phyloP scores from a whole-genome alignment of 2,888 invertebrate genomes.

The Exocentrus adspersus region DNA sequence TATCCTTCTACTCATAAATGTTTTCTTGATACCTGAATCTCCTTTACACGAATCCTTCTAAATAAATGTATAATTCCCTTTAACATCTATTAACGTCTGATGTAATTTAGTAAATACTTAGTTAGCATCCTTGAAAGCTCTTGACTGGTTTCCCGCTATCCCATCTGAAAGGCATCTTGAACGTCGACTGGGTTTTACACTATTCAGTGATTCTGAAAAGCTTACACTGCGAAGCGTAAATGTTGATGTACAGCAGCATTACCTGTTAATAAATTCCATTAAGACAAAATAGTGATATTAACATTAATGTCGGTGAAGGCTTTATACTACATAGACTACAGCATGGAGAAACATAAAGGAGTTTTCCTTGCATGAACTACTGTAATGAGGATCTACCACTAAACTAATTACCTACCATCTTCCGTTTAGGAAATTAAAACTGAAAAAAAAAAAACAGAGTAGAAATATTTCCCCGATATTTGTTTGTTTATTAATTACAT shows the following conservation, averaged over 20 bases:
- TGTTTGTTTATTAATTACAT: too few species aligned
- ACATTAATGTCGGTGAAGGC: not conserved
- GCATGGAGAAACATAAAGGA: not conserved
- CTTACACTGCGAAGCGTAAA: conserved; percentile 5
- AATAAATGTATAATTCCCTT: not conserved
- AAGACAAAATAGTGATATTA: conserved; percentile 11
- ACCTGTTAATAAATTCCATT: conserved; percentile 9
- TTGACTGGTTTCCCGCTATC: conserved; percentile 3
- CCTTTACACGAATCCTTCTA: not conserved
- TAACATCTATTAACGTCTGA: conserved; percentile 11
- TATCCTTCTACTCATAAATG: too few species aligned
- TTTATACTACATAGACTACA: not conserved
- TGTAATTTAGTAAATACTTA: conserved; percentile 11
- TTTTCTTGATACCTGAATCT: not conserved
- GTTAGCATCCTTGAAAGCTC: conserved; percentile 12
- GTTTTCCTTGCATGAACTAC: not conserved
- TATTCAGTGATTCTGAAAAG: conserved; percentile 19
- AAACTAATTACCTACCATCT: not conserved
- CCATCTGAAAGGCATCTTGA: conserved; percentile 7
- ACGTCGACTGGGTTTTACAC: conserved; percentile 8
- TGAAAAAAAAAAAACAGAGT: too few species aligned
- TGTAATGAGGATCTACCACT: not conserved
- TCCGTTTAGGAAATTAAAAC: too few species aligned
- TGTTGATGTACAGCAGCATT: not conserved
- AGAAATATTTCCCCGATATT: too few species aligned